Evolutionary conservation across 53 echinoderm and acorn worm genomes (phyloP).

Genomic region (Pentamera pediparva): DNA sequence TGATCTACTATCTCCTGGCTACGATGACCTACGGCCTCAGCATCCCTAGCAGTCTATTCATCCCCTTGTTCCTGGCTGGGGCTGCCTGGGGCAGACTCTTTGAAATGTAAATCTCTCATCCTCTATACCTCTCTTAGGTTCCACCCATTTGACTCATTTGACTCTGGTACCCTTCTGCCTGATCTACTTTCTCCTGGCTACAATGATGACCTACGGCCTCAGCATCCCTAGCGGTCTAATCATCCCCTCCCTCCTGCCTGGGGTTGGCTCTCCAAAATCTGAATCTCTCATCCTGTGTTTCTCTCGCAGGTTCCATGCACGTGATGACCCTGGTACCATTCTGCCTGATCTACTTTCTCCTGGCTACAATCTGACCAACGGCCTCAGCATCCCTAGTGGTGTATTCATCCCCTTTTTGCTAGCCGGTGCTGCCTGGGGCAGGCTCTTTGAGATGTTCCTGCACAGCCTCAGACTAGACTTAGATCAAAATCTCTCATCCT

Average conservation of each 20-base stretch:
- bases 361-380: conserved; percentile 90
- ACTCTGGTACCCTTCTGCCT: conserved; percentile 40
- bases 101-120: no score
- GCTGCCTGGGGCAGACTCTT: conserved; percentile 74
- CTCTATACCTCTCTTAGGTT: background rate
- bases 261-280: conserved; percentile 69
- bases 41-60: conserved; percentile 84
- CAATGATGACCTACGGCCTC: conserved; percentile 83
- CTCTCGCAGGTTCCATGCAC: background rate
- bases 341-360: conserved; percentile 69
- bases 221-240: conserved; percentile 88
- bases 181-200: conserved; percentile 77
- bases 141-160: no score
- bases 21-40: conserved; percentile 86
- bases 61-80: conserved; percentile 85
- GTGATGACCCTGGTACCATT: conserved; percentile 33
- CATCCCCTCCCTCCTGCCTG: conserved; percentile 85
- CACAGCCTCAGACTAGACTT: conserved; percentile 32
- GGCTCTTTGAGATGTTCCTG: conserved; percentile 61
- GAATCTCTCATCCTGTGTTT: no score
- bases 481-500: no score
- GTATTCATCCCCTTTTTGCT: conserved; percentile 89
- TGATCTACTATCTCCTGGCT: conserved; percentile 75
- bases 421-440: conserved; percentile 89
- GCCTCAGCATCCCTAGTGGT: conserved; percentile 90